Evolutionary conservation across 2,113 vertebrate genomes (phyloP).

Genomic region (Phylloscopus trochilus): DNA sequence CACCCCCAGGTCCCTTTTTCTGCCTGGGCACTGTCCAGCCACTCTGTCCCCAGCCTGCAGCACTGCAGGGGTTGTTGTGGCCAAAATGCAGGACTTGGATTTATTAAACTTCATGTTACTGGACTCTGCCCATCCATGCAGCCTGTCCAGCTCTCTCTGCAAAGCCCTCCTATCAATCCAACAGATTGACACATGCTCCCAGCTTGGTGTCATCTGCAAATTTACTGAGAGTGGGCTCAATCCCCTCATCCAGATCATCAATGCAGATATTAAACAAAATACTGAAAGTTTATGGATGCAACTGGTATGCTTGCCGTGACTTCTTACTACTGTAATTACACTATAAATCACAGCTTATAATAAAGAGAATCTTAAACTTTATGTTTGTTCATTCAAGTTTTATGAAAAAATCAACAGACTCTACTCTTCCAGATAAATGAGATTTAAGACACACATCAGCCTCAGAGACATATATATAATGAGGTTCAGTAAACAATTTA

Average conservation of each 20-base stretch:
- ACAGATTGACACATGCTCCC: not conserved
- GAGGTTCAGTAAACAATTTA: constrained; percentile 11
- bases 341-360: not conserved
- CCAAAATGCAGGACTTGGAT: too few species aligned
- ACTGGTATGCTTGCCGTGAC: not conserved
- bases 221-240: not conserved
- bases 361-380: not conserved
- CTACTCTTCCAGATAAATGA: not conserved
- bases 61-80: too few species aligned
- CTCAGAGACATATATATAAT: not conserved
- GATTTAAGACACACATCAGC: not conserved
- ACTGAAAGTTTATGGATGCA: not conserved
- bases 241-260: not conserved
- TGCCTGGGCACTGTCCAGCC: too few species aligned
- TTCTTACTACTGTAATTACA: not conserved
- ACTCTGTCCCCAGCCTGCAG: too few species aligned
- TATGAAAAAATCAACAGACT: not conserved
- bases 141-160: too few species aligned
- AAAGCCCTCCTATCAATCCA: not conserved
- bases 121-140: too few species aligned
- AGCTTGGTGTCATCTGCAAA: not conserved
- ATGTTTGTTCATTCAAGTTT: not conserved
- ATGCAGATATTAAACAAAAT: not conserved
- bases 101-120: too few species aligned
- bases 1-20: too few species aligned